Evolutionary conservation across 2,113 vertebrate species (phyloP), one percentile per base, ranked within the genome.

Genomic region (Zootoca vivipara): DNA sequence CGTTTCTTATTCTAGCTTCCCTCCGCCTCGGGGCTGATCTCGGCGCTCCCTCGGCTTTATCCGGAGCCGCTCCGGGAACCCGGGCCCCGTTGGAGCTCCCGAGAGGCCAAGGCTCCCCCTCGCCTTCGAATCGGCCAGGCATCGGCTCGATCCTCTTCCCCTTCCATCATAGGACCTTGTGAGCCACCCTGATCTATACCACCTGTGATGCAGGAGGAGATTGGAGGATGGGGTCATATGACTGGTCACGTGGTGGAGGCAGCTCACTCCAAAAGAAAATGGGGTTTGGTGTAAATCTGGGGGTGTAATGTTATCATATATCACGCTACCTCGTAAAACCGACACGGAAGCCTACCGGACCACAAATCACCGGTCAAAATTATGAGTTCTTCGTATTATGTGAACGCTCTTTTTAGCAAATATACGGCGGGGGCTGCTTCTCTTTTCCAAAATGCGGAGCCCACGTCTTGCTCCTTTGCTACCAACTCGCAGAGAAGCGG

Each of bases 291-390:
- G 98, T 98, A 98, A 99, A 98, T 99, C 98, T 98, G 97, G 97
- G 97, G 96, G 97, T 98, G 97, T 99, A 99, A 98, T 98, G 98
- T 98, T 98, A 98, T 98, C 98, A 98, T 99, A 98, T 98, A 99
- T 99, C 98, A 99, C 97, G 92, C 96, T 97, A 97, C 97, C 98
- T 99, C 98, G 98, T 99, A 99, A 99, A 99, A 99, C 98, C 98
- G 98, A 99, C 98, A 98, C 97, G 96, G 97, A 97, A 97, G 97
- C 98, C 98, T 98, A 97, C 97, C 96, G 97, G 97, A 98, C 98
- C 98, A 98, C 98, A 99, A 98, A 98, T 99, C 98, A 98, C 97
- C 96, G 97, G 96, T 96, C 97, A 97, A 97, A 98, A 98, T 98
- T 97, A 98, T 98, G 98, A 98, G 97, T 98, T 98, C 98, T 98